Evolutionary conservation across 2,888 invertebrate species (phyloP), one percentile per base, ranked within the genome.

Genomic region (Biston stratarius): DNA sequence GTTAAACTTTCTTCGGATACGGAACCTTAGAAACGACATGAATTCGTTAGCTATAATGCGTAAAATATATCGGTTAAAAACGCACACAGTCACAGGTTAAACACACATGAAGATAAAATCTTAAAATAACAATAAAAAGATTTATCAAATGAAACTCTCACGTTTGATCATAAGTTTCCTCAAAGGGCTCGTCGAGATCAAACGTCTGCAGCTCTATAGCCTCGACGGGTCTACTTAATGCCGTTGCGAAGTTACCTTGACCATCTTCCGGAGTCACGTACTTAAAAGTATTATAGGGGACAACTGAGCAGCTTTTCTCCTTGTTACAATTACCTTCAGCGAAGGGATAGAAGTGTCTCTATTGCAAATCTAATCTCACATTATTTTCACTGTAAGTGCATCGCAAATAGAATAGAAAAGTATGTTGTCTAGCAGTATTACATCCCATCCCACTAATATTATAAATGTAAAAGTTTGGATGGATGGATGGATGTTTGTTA

Each of bases 191-290:
- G 40, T 34, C 44, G 11, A 52, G 64, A 64, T 64, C 64, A 63
- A 63, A 63, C 52, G 40, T 51, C 6, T 44, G 24, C 34, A 47
- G 45, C n/a, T 59, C 24, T 40, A 33, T 24, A 49, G 33, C 40
- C 38, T 58, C 58, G 12, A 64, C 52, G 58, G 58, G 45, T 58
- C 64, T 58, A 64, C 63, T 64, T 64, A 58, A 64, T 51, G 63
- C 36, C 51, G 52, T 58, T 52, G 63, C 58, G 36, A 40, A 52
- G 33, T 51, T 57, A 63, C 52, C 52, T 64, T 58, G 47, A 58
- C 64, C 64, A 64, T 44, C 45, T 58, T 64, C 24, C 36, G 24
- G 34, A 51, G 15, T 45, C 57, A 34, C 57, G 14, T 40, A 24
- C 24, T 24, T 2, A 34, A 42, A 42, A 6, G 45, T 57, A n/a